Base-by-base conservation (phyloP, 2,113 vertebrate genomes). In the Poecile atricapillus region DNA sequence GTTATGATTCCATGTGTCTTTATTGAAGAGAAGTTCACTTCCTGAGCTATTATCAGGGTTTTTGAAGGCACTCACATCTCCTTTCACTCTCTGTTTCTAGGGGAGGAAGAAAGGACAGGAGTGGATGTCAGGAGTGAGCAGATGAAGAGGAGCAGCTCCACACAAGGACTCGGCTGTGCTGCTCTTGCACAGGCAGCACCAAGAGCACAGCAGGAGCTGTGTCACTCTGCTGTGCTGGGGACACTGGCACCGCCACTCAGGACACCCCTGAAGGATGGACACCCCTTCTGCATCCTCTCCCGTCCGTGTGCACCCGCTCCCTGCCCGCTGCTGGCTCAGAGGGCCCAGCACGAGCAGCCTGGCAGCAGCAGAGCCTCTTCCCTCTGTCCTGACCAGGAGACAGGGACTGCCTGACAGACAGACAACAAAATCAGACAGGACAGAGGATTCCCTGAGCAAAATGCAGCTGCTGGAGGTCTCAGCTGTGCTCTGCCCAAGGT, bases 221-320 rank as follows among this genome's bases (percentile, higher is more conserved):
- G 43, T 12, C 80, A 15, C 24, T 1, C 9, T n/a, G 39, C 65
- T 9, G 79, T 50, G 50, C 43, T 55, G 44, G 35, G 60, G 5
- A 4, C 6, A 0, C 27, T 30, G 44, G 8, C 44, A 65, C 53
- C 11, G 52, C 28, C 35, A 12, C 37, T 11, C 30, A 10, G 47
- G 71, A 39, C 46, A 71, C 4, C 21, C 39, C 53, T 2, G 15
- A 31, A 12, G 1, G 1, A 21, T 5, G 23, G 35, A 10, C 14
- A 15, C 1, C 20, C 27, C 47, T 37, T 56, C 11, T 2, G 0
- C 22, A 4, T 13, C 20, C 15, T 53, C 67, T 58, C 27, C 53
- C 7, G 14, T 15, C 23, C 9, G 15, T 46, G 15, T 39, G 35
- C 46, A 9, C 11, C 59, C 25, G 4, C 12, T 14, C 47, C 22